A percentile compares a stretch with the other conserved stretches of the same genome.
phyloP scores from a whole-genome alignment of 2,888 invertebrate species.

The Athripsodes cinereus region DNA sequence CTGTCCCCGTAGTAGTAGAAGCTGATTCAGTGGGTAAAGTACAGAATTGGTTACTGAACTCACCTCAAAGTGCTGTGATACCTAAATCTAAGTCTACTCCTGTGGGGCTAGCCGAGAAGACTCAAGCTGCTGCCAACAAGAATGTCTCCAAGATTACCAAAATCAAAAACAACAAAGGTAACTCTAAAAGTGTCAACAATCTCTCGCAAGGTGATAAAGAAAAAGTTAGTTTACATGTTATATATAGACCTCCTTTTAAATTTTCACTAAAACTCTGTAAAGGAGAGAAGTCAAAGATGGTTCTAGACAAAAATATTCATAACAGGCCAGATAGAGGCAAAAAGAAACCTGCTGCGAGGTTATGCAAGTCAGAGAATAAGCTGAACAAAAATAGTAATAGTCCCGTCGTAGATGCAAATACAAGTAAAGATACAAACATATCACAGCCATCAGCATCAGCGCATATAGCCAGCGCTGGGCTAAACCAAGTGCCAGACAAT shows the following conservation, averaged over 20 bases:
- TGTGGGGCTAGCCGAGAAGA: slow-evolving; percentile 57
- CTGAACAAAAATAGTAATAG: slow-evolving; percentile 29
- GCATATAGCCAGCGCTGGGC: slow-evolving; percentile 34
- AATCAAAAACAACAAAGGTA: slow-evolving; percentile 41
- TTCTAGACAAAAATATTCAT: slow-evolving; percentile 52
- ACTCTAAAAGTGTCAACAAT: slow-evolving; percentile 66
- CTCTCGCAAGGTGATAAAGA: slow-evolving; percentile 52
- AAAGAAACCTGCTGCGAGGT: slow-evolving; percentile 26
- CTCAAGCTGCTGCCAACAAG: slow-evolving; percentile 49
- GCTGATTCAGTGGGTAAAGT: slow-evolving; percentile 65
- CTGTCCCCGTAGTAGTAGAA: slow-evolving; percentile 40
- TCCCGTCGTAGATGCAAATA: slow-evolving; percentile 35
- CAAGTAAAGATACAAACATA: slow-evolving; percentile 32
- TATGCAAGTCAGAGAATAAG: slow-evolving; percentile 38
- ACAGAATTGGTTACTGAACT: slow-evolving; percentile 78
- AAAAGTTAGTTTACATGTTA: slow-evolving; percentile 74
- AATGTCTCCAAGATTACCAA: slow-evolving; percentile 37
- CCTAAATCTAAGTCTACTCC: slow-evolving; percentile 84
- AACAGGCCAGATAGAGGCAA: slow-evolving; percentile 32
- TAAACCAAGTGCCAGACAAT: slow-evolving; percentile 34
- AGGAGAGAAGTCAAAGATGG: slow-evolving; percentile 60
- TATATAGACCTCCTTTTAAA: slow-evolving; percentile 82
- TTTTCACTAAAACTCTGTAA: slow-evolving; percentile 75
- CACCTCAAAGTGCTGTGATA: slow-evolving; percentile 56
- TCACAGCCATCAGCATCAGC: slow-evolving; percentile 38